Conservation (phyloP, 2,113 vertebrate genomes). For the Plecturocebus donacophilus region DNA sequence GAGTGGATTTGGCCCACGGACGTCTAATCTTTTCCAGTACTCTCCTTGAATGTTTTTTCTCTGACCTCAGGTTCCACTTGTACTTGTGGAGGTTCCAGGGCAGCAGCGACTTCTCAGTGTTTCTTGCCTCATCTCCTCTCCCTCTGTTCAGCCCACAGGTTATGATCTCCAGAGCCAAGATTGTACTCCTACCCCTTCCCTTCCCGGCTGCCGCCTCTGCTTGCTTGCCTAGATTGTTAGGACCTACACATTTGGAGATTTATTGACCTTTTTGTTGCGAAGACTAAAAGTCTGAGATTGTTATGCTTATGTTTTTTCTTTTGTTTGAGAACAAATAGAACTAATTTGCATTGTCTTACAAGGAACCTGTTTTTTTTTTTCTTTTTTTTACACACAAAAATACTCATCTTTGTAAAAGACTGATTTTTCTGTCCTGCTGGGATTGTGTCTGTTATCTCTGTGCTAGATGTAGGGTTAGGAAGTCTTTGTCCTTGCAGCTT, state of each 20-base stretch:
- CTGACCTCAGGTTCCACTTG: neutral
- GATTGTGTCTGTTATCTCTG: neutral
- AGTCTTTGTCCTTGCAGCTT: neutral
- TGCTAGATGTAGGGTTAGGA: too few relatives aligned
- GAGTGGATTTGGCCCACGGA: neutral
- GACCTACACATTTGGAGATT: neutral
- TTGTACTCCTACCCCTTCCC: neutral
- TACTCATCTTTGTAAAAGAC: neutral
- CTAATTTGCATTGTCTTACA: neutral
- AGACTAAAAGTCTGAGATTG: neutral
- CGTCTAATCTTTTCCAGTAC: neutral
- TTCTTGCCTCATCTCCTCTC: neutral
- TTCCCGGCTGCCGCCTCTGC: neutral
- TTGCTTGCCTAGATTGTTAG: neutral
- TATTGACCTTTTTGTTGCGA: neutral
- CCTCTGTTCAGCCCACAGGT: neutral
- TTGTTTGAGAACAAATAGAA: neutral
- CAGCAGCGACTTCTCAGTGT: neutral
- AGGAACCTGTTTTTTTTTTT: neutral
- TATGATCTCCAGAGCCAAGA: neutral
- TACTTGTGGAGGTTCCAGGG: neutral
- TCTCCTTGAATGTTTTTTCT: conserved; percentile 33
- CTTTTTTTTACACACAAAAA: neutral
- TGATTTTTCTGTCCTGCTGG: neutral
- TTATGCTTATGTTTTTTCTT: neutral